Conservation (phyloP, 2,888 invertebrate species). For the Folsomia manolachei region DNA sequence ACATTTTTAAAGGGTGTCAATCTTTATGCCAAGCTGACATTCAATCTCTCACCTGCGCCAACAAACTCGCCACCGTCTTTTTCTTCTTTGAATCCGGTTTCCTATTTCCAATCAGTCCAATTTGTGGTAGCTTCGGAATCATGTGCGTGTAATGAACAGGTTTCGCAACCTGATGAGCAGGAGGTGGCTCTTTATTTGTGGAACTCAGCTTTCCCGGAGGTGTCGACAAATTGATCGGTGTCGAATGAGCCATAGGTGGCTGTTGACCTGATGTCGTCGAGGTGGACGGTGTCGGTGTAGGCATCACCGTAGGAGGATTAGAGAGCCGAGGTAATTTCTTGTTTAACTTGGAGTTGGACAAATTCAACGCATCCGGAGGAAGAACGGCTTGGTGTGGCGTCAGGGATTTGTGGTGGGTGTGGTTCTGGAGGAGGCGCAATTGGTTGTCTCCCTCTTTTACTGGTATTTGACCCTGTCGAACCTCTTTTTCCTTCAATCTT, state of each 20-base stretch:
- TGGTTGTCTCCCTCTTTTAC: not conserved
- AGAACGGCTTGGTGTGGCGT: slow-evolving; percentile 1
- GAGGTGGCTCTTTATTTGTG: slow-evolving; percentile 30
- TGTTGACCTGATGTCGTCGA: not conserved
- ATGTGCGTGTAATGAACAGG: slow-evolving; percentile 44
- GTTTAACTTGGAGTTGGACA: not conserved
- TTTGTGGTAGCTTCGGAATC: slow-evolving; percentile 45
- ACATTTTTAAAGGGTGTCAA: not conserved
- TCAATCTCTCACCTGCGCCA: slow-evolving; percentile 63
- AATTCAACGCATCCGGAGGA: not conserved
- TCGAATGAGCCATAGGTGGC: slow-evolving; percentile 40
- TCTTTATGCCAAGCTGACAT: not conserved
- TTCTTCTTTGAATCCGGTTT: slow-evolving; percentile 61
- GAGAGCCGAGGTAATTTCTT: not conserved
- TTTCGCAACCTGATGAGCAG: slow-evolving; percentile 42
- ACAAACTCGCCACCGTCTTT: slow-evolving; percentile 82
- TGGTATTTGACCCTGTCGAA: not conserved
- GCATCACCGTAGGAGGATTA: not conserved
- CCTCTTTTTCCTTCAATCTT: not conserved
- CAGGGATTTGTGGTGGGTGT: not conserved
- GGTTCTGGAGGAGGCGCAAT: not conserved
- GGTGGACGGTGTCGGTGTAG: not conserved
- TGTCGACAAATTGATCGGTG: slow-evolving; percentile 34
- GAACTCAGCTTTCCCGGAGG: slow-evolving; percentile 31
- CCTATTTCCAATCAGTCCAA: slow-evolving; percentile 35